Evolutionary conservation across 2,888 invertebrate species (phyloP), one percentile per base, ranked within the genome.

Genomic region (Entomobrya proxima): DNA sequence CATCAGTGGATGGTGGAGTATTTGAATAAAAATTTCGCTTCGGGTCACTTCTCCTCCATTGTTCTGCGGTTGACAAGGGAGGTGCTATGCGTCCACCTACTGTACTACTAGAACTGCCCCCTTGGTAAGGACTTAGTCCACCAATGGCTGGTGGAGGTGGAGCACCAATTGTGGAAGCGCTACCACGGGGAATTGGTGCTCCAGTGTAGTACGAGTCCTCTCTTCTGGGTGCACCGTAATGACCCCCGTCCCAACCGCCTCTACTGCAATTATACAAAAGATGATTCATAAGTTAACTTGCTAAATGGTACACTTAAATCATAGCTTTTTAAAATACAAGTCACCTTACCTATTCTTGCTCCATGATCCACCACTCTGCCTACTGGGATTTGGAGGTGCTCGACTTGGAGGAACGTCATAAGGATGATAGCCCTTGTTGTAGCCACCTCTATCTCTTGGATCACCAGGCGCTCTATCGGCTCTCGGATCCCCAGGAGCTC

Each of bases 21-120:
- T 64, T 79, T 0, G 40, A n/a, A 27, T 85, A 85, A 79, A 79
- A 85, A 47, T 47, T 79, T 40, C 87, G 50, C 50, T 87, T 87
- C 11, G 87, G 82, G 40, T 87, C 83, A 44, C 80, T 87, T 55
- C 87, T 37, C n/a, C 87, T 82, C 87, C 87, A 86, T n/a, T 82
- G 47, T 30, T 84, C 83, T 9, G 85, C 67, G 44, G 77, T 82
- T 13, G 81, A 78, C 27, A 87, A 72, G 3, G 87, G 87, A 24
- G 87, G 87, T 11, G 87, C 87, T 32, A 87, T 86, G 9, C 87
- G 55, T 32, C 86, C 87, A 9, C 80, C 80, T 44, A 74, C 80
- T 0, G 64, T 72, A 74, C 80, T 80, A 80, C 79, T 58, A 69
- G 74, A 74, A 75, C 85, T 86, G 61, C 86, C 81, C 18, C 76